Evolutionary conservation across 2,113 vertebrate species (phyloP).

Genomic region (Bubo blakistoni): DNA sequence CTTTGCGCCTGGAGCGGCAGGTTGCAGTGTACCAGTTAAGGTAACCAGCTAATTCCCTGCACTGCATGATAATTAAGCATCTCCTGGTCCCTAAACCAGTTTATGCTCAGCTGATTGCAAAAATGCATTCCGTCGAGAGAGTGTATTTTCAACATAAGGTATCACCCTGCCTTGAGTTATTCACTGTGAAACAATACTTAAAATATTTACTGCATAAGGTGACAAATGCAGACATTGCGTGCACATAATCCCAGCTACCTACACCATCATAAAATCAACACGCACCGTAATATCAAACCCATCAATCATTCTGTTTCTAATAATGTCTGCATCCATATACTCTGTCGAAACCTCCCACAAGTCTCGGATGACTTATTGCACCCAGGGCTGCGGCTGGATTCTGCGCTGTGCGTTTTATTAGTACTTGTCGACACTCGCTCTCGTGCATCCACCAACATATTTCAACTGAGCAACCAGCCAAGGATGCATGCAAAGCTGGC

Average conservation of each 20-base stretch:
- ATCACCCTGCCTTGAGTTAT: not conserved
- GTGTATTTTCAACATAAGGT: not conserved
- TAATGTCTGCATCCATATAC: not conserved
- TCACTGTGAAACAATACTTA: not conserved
- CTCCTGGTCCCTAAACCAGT: not conserved
- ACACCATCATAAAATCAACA: not conserved
- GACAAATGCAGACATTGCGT: not conserved
- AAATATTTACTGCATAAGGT: not conserved
- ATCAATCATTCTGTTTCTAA: not conserved
- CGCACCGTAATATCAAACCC: not conserved
- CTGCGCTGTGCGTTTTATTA: not conserved
- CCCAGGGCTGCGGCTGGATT: not conserved
- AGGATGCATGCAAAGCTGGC: no score
- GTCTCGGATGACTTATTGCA: not conserved
- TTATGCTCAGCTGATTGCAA: not conserved
- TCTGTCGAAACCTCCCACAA: not conserved
- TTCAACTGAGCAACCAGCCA: not conserved
- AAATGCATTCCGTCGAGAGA: not conserved
- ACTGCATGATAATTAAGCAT: not conserved
- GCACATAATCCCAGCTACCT: not conserved
- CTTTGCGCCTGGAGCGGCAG: not conserved
- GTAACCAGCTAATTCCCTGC: not conserved
- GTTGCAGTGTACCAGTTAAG: no score
- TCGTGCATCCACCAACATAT: accelerated
- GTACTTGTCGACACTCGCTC: accelerated